Evolutionary conservation across 1,140 invertebrate species (phyloP), one percentile per base, ranked within the genome.

Genomic region (Harpegnathos saltator): DNA sequence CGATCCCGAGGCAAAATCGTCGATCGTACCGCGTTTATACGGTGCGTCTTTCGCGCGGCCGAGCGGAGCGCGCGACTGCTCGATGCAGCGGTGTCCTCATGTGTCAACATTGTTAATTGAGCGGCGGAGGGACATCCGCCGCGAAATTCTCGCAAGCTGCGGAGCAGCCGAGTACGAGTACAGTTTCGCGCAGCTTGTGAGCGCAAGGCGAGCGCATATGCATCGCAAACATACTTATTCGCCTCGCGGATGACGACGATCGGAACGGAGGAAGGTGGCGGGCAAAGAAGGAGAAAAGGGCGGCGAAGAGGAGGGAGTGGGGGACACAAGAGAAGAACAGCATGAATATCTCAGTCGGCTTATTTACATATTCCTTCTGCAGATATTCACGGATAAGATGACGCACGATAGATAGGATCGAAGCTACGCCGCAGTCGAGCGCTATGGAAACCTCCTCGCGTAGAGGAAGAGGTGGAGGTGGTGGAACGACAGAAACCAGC

Each of bases 321-420:
- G 48, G 61, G 63, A 68, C 19, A 78, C 77, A 85, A 54, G 54
- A 63, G 66, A 33, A 33, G 71, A 65, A 73, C 63, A 61, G 78
- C 86, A 89, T 85, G 87, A 89, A 89, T 89, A 88, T 89, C 84
- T 89, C 84, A 89, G 74, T 82, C 81, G 33, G 81, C 83, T 89
- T 89, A 89, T 89, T 89, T 89, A 89, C 87, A 89, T 86, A 84
- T 83, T 86, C 59, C 84, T 88, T 84, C 59, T 77, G 61, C 71
- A 59, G 84, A 81, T 84, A 88, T 89, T 89, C 87, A 72, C 84
- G 74, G 81, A 89, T 89, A 89, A 81, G 84, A 80, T 71, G 87
- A 78, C 83, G 84, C 69, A 48, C 81, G 75, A 73, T 73, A 69
- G 75, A 73, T 73, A 69, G 72, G 62, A 88, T 88, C 77, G 83